These are phyloP conservation scores for Drosophila neocordata DNA, from an alignment of 1,140 invertebrate species.

Conservation along the genomic window DNA sequence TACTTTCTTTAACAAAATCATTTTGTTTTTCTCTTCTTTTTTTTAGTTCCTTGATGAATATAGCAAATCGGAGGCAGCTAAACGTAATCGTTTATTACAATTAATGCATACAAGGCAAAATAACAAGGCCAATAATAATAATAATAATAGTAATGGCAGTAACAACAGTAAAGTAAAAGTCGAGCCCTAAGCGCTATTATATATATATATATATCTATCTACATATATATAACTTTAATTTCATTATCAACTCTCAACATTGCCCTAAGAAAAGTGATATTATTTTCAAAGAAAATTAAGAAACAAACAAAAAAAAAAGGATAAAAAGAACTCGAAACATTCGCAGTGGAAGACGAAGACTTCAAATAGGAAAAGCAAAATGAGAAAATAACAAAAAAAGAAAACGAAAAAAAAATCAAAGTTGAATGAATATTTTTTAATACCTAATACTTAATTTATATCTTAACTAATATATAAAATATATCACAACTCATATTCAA, in stretches of 20 bases:
- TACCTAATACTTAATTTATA: slow-evolving; percentile 58
- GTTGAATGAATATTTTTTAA: slow-evolving; percentile 57
- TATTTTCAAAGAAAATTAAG: slow-evolving; percentile 78
- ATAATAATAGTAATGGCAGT: slow-evolving; percentile 30
- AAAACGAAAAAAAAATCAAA: slow-evolving; percentile 27
- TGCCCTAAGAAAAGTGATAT: slow-evolving; percentile 63
- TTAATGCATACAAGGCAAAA: slow-evolving; percentile 46
- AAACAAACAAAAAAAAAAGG: slow-evolving; percentile 31
- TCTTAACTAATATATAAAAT: slow-evolving; percentile 32
- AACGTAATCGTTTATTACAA: slow-evolving; percentile 85
- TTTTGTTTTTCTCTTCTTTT: neutral
- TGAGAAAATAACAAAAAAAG: neutral
- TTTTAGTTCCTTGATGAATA: slow-evolving; percentile 87
- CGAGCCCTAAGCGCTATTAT: slow-evolving; percentile 8
- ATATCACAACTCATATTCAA: slow-evolving; percentile 39
- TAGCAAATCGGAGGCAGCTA: slow-evolving; percentile 85
- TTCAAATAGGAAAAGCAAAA: slow-evolving; percentile 8
- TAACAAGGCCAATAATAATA: slow-evolving; percentile 11
- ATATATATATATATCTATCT: slow-evolving; percentile 17
- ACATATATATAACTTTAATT: slow-evolving; percentile 8
- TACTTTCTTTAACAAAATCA: no score
- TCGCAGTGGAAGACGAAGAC: slow-evolving; percentile 21
- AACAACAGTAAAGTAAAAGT: slow-evolving; percentile 25
- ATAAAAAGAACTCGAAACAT: slow-evolving; percentile 62
- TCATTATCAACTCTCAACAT: slow-evolving; percentile 39